A percentile compares a stretch with the other conserved stretches of the same genome.
These are phyloP conservation scores for Hiodon tergisus DNA, from an alignment of 2,113 vertebrate genomes.

Conservation along the genomic window DNA sequence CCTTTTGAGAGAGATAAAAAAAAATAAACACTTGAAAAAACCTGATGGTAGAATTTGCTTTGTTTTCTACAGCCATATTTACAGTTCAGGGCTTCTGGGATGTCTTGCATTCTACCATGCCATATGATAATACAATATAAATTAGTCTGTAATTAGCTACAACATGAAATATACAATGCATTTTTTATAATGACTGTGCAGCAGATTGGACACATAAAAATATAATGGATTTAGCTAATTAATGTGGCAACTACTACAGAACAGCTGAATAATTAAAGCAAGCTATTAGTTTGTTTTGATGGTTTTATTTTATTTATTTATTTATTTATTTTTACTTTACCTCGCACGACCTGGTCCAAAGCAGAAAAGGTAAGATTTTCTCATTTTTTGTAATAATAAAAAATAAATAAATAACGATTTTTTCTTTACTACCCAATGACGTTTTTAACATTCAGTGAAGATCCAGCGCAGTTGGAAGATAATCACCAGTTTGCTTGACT, in stretches of 20 bases:
- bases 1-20: background rate
- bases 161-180: constrained; percentile 23
- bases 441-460: constrained; percentile 62
- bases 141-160: constrained; percentile 23
- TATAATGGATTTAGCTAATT: constrained; percentile 21
- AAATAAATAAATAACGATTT: background rate
- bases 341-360: background rate
- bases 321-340: background rate
- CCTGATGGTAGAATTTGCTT: background rate
- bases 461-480: constrained; percentile 56
- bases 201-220: constrained; percentile 28
- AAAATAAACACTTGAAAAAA: background rate
- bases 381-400: too few species aligned
- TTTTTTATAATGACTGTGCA: constrained; percentile 14
- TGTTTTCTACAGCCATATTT: constrained; percentile 1
- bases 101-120: background rate
- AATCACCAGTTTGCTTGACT: constrained; percentile 66
- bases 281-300: constrained; percentile 9
- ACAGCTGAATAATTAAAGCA: constrained; percentile 21
- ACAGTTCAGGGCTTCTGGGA: background rate
- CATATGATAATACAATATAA: constrained; percentile 19
- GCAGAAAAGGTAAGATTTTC: background rate
- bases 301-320: constrained; percentile 13
- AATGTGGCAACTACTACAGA: constrained; percentile 19
- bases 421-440: constrained; percentile 52